These are phyloP conservation scores for Didymodactylos carnosus DNA, from an alignment of 2,888 invertebrate species.

Conservation along the genomic window DNA sequence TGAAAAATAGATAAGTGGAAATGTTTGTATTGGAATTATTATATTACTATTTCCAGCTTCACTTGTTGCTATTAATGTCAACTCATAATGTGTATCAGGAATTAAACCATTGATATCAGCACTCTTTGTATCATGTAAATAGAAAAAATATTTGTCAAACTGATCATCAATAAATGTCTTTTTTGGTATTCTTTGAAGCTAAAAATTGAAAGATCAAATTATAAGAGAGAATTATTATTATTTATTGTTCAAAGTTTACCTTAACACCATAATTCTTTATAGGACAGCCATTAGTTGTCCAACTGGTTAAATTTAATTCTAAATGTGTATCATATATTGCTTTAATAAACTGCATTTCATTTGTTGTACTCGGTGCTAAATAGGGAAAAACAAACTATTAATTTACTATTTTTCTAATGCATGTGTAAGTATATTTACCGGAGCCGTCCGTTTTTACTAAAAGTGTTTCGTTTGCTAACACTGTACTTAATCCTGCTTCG, in stretches of 20 bases:
- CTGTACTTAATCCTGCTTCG: neutral
- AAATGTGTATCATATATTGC: neutral
- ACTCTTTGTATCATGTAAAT: neutral
- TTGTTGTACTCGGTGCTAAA: neutral
- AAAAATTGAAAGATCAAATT: too few species aligned
- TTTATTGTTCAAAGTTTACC: too few species aligned
- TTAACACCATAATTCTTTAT: neutral
- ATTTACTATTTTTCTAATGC: neutral
- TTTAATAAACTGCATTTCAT: neutral
- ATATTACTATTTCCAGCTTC: neutral
- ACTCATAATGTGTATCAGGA: neutral
- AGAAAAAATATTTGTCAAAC: neutral
- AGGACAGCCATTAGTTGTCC: neutral
- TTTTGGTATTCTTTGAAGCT: neutral
- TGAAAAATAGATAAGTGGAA: neutral
- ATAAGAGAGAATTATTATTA: too few species aligned
- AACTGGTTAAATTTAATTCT: neutral
- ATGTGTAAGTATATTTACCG: neutral
- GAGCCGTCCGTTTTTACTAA: neutral
- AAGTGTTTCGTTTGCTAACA: neutral
- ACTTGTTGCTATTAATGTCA: neutral
- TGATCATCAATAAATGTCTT: neutral
- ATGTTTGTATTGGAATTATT: neutral
- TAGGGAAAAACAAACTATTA: neutral
- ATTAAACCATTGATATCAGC: neutral